A percentile compares a stretch with the other conserved stretches of the same genome.
Conservation (phyloP, 2,888 invertebrate genomes). For the Heliconius charithonia region DNA sequence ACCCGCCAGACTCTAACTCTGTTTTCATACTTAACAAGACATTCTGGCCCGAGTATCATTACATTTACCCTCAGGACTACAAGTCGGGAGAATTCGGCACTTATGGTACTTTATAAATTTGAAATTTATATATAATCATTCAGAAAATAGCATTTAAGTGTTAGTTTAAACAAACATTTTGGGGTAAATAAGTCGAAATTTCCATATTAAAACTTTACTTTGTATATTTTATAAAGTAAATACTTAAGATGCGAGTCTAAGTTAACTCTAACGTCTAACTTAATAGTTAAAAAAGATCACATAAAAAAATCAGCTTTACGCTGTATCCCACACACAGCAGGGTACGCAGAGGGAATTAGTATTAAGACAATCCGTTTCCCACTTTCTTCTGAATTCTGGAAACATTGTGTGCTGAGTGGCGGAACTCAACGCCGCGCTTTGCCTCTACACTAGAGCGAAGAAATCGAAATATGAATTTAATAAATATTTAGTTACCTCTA, state of each 20-base stretch:
- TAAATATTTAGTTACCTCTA: too few species aligned
- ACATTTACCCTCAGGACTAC: conserved; percentile 90
- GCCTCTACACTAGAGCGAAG: too few species aligned
- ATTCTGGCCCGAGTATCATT: conserved; percentile 93
- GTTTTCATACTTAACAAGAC: conserved; percentile 90
- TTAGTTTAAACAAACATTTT: not conserved
- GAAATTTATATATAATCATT: not conserved
- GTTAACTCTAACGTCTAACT: not conserved
- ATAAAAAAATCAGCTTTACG: too few species aligned
- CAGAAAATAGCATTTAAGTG: not conserved
- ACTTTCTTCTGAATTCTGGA: too few species aligned
- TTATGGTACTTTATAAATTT: conserved; percentile 79
- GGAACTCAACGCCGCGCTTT: too few species aligned
- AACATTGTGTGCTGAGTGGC: too few species aligned
- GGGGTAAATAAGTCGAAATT: not conserved
- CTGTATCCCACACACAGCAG: too few species aligned
- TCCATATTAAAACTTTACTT: not conserved
- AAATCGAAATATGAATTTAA: too few species aligned
- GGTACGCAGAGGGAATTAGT: too few species aligned
- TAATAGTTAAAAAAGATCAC: not conserved
- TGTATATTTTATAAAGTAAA: not conserved
- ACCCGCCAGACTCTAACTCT: conserved; percentile 87
- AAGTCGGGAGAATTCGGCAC: conserved; percentile 92
- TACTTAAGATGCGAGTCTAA: not conserved
- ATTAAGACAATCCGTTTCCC: too few species aligned